phyloP scores from a whole-genome alignment of 2,797 vertebrate species.

The Adelosebastes latens region DNA sequence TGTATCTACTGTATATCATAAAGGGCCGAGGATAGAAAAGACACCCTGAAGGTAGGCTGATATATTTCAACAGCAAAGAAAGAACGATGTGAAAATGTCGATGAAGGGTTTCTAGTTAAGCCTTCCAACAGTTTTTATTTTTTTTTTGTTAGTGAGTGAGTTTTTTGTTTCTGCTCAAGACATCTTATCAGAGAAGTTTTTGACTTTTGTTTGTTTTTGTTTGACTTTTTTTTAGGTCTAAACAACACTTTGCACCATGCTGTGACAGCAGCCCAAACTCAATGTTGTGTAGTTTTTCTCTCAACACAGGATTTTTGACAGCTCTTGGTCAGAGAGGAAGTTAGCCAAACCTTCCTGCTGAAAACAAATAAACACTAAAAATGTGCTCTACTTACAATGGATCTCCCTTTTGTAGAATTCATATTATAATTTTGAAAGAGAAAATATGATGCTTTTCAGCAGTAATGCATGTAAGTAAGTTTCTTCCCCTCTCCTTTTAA shows the following conservation, averaged over 20 bases:
- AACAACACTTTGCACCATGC: constrained; percentile 6
- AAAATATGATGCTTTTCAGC: not conserved
- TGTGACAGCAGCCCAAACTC: constrained; percentile 7
- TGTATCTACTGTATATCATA: not conserved
- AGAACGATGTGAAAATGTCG: not conserved
- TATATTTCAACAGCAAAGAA: not conserved
- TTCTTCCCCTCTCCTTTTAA: not conserved
- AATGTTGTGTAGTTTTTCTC: not conserved
- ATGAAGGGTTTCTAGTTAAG: not conserved
- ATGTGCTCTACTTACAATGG: not conserved
- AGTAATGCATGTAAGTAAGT: not conserved
- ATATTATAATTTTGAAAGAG: not conserved
- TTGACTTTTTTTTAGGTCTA: not conserved
- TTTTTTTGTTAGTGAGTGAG: not conserved
- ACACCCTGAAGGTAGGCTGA: not conserved
- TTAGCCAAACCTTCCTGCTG: not conserved
- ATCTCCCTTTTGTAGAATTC: not conserved
- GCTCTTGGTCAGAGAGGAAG: constrained; percentile 11
- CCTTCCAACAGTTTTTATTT: not conserved
- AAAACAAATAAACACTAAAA: constrained; percentile 4
- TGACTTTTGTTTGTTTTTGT: not conserved
- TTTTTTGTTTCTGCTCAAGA: not conserved
- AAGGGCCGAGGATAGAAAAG: not conserved
- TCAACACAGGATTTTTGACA: constrained; percentile 8
- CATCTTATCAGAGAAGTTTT: constrained; percentile 5